Percentiles rank a stretch among this genome's conserved stretches.
Conservation (phyloP, 2,113 vertebrate genomes). For the Colistium nudipinnis region DNA sequence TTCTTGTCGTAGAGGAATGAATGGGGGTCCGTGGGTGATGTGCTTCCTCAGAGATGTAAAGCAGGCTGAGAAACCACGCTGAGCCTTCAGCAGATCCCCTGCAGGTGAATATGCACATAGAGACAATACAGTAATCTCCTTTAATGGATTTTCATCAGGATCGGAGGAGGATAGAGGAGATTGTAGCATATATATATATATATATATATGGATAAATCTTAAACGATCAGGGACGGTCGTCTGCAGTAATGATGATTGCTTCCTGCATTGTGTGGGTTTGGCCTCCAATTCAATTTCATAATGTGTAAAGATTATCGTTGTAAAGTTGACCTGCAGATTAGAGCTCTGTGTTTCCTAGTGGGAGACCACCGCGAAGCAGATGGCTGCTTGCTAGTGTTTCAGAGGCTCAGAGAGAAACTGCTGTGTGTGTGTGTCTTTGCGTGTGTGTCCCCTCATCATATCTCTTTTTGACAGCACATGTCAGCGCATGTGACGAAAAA, state of each 20-base stretch:
- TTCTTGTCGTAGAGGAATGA: not conserved
- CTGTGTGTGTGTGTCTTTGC: constrained; percentile 4
- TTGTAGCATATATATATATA: not conserved
- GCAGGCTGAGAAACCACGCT: not conserved
- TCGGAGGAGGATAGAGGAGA: constrained; percentile 1
- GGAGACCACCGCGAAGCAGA: constrained; percentile 40
- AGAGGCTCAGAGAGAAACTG: constrained; percentile 14
- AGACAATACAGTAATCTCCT: not conserved
- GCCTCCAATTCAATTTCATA: constrained; percentile 56
- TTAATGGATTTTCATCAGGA: not conserved
- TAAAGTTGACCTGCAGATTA: constrained; percentile 53
- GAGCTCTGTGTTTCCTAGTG: not conserved
- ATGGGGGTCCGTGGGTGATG: not conserved
- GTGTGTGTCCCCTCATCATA: not conserved
- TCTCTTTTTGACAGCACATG: not conserved
- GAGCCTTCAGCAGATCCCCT: not conserved
- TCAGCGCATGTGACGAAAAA: constrained; percentile 1
- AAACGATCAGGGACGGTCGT: not conserved
- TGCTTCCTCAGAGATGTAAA: not conserved
- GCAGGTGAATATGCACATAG: not conserved
- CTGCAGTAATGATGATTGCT: constrained; percentile 37
- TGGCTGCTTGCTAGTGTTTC: constrained; percentile 20
- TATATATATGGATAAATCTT: constrained; percentile 4
- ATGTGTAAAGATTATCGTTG: constrained; percentile 51
- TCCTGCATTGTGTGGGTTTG: not conserved